Conservation (phyloP, 2,113 vertebrate genomes). For the Strigops habroptila region DNA sequence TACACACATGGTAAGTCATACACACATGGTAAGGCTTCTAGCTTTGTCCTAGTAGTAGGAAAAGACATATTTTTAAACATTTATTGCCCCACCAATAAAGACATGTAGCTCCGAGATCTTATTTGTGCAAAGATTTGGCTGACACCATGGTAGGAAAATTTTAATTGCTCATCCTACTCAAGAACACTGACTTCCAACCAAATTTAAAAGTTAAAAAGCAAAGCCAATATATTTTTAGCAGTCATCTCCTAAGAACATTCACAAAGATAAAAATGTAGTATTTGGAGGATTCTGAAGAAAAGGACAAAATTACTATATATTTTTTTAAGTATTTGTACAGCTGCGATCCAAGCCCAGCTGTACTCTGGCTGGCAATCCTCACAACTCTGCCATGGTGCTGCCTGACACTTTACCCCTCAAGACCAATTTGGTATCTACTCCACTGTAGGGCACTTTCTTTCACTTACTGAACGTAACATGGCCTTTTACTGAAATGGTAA, state of each 20-base stretch:
- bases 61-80: neutral
- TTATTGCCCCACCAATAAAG: neutral
- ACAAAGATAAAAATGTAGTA: neutral
- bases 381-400: neutral
- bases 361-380: neutral
- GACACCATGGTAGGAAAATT: accelerated
- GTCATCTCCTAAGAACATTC: neutral
- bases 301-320: neutral
- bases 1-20: accelerated
- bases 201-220: neutral
- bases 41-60: neutral
- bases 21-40: neutral
- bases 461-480: neutral
- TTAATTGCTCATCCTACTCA: neutral
- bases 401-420: neutral
- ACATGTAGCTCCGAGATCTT: neutral
- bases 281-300: neutral
- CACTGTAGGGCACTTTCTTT: neutral
- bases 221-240: neutral
- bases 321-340: neutral
- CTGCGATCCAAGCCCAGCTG: neutral
- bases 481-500: neutral
- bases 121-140: neutral
- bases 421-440: neutral
- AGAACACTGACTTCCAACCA: neutral